These are phyloP conservation scores for Drosophila tsacasi DNA, from an alignment of 1,140 invertebrate species.

Conservation along the genomic window DNA sequence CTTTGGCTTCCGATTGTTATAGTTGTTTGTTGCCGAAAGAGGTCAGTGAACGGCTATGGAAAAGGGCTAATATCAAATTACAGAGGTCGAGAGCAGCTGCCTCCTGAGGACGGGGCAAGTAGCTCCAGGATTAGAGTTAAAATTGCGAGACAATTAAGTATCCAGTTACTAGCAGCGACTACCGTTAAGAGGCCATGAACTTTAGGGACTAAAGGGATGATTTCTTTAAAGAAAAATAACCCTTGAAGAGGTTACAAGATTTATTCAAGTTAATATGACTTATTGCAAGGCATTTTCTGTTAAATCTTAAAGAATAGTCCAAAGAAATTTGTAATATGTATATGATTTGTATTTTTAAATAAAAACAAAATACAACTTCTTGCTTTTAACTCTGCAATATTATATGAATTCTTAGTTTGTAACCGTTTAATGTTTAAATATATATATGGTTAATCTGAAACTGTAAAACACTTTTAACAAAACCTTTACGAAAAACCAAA, in stretches of 20 bases:
- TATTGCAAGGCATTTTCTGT: too few species aligned
- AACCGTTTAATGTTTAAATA: not conserved
- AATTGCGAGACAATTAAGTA: not conserved
- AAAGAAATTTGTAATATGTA: not conserved
- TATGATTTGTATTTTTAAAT: not conserved
- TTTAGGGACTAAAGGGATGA: too few species aligned
- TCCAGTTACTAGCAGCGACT: slow-evolving; percentile 13
- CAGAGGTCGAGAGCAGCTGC: slow-evolving; percentile 25
- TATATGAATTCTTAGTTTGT: not conserved
- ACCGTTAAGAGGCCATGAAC: slow-evolving; percentile 22
- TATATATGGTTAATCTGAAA: not conserved
- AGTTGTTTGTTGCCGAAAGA: slow-evolving; percentile 38
- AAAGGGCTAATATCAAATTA: slow-evolving; percentile 48
- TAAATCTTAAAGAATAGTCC: not conserved
- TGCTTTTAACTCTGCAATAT: not conserved
- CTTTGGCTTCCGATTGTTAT: slow-evolving; percentile 3
- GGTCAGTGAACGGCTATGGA: slow-evolving; percentile 65
- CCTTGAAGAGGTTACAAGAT: not conserved
- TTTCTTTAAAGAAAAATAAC: not conserved
- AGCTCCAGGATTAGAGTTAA: not conserved
- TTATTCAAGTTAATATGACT: not conserved
- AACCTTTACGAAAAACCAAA: too few species aligned
- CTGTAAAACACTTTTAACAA: not conserved
- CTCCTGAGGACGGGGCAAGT: not conserved
- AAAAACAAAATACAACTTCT: too few species aligned